phyloP scores from a whole-genome alignment of 2,797 vertebrate species.

The Oceanodroma leucorhoa region DNA sequence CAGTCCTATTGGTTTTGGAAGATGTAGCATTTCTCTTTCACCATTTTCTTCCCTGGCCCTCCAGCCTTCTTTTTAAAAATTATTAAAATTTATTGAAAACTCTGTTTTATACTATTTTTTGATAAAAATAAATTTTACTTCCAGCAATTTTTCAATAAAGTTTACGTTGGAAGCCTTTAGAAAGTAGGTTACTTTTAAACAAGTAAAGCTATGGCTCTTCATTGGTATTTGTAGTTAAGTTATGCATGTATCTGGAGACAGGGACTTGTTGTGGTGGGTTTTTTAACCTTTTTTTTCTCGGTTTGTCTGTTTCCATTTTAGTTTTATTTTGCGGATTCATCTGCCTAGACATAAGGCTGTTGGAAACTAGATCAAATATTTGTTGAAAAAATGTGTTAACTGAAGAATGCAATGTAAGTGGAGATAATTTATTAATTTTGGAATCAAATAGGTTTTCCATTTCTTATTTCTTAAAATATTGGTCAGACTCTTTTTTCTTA shows the following conservation, averaged over 20 bases:
- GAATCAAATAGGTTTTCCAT: accelerated
- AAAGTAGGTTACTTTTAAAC: neutral
- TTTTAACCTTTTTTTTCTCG: neutral
- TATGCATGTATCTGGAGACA: neutral
- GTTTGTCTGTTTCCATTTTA: neutral
- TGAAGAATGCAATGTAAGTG: neutral
- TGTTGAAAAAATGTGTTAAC: neutral
- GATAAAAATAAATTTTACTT: neutral
- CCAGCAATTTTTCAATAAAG: neutral
- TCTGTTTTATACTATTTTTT: accelerated
- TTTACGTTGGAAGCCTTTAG: neutral
- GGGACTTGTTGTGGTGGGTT: neutral
- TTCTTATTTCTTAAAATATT: neutral
- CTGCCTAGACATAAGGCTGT: neutral
- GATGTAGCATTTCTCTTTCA: neutral
- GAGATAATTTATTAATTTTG: neutral
- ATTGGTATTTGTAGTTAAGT: neutral
- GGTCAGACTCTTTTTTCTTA: neutral
- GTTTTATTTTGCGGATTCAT: neutral
- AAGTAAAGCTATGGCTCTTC: neutral
- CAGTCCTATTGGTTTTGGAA: neutral
- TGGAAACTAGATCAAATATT: neutral
- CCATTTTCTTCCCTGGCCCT: neutral
- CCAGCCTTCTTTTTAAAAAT: neutral
- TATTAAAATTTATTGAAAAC: neutral